Evolutionary conservation across 2,888 invertebrate genomes (phyloP), one percentile per base, ranked within the genome.

Genomic region (Podotricha telesiphe): DNA sequence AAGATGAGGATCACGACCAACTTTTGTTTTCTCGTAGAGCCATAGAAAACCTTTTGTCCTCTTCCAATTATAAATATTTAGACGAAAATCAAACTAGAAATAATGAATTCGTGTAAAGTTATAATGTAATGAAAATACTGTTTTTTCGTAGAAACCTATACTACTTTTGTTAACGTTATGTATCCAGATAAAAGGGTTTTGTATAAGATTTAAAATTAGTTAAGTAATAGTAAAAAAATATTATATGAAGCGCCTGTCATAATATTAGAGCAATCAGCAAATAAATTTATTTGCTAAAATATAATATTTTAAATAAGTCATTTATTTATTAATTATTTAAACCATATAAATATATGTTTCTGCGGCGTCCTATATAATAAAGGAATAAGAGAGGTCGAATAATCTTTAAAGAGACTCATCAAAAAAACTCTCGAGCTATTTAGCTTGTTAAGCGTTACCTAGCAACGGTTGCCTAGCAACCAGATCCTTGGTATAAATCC

Each of bases 391-490:
- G n/a, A 59, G 45, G 22, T 61, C 47, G 19, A 61, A 61, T 48
- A 47, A 37, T 55, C 48, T 55, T 47, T 45, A 66, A 69, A 55
- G 50, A 63, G 11, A 55, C 48, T 69, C 50, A 17, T 55, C 64
- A 22, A 70, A 70, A 69, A 66, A 68, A 22, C 55, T 65, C 42
- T 61, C 48, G 61, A 66, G 48, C 22, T 62, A 66, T 69, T 62
- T 61, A 71, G 65, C 71, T 71, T 71, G 69, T 67, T 72, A 70
- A 58, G 70, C 67, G 80, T 82, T 75, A 75, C 85, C 69, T 77
- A 75, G 84, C 80, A 77, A 82, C 80, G 22, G 80, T 82, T 78
- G 78, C 78, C 76, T 78, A 69, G 73, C 50, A 76, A 69, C 69
- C 45, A 65, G 62, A 40, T 71, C 59, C 66, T 56, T 1, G 65